A percentile compares a stretch with the other conserved stretches of the same genome.
phyloP scores from a whole-genome alignment of 2,113 vertebrate genomes.

The Salvelinus namaycush region DNA sequence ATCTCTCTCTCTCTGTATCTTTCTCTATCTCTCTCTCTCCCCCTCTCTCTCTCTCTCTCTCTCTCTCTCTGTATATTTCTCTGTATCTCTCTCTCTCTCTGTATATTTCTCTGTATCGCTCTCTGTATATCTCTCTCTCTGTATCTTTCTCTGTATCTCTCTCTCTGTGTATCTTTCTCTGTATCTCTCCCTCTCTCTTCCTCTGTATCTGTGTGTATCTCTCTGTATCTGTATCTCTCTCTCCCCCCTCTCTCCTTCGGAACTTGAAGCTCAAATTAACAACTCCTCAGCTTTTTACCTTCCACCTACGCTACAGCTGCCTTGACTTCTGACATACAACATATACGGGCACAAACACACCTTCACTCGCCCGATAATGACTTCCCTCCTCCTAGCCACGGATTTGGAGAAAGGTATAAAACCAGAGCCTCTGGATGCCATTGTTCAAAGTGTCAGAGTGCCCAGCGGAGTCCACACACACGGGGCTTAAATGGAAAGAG shows the following conservation, averaged over 20 bases:
- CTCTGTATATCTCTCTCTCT: neutral
- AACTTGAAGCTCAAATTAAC: conserved; percentile 44
- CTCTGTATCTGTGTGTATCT: neutral
- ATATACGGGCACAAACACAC: neutral
- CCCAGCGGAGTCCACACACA: neutral
- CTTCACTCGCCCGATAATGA: conserved; percentile 26
- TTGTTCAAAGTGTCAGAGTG: neutral
- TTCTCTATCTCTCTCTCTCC: no score
- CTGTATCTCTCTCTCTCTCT: no score
- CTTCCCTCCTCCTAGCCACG: conserved; percentile 33
- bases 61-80: no score
- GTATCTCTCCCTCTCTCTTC: neutral
- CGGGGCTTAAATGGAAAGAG: neutral
- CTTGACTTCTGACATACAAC: conserved; percentile 1
- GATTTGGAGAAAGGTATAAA: conserved; percentile 5
- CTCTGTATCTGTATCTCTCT: conserved; percentile 1
- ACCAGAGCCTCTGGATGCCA: neutral
- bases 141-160: no score
- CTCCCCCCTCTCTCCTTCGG: conserved; percentile 14
- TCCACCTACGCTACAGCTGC: conserved; percentile 4
- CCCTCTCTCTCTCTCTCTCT: accelerated
- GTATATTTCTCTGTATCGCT: neutral
- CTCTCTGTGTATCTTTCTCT: neutral
- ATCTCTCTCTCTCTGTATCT: no score
- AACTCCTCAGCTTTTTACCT: conserved; percentile 46